Evolutionary conservation across 2,888 invertebrate species (phyloP).

Genomic region (Pyrgus malvae): DNA sequence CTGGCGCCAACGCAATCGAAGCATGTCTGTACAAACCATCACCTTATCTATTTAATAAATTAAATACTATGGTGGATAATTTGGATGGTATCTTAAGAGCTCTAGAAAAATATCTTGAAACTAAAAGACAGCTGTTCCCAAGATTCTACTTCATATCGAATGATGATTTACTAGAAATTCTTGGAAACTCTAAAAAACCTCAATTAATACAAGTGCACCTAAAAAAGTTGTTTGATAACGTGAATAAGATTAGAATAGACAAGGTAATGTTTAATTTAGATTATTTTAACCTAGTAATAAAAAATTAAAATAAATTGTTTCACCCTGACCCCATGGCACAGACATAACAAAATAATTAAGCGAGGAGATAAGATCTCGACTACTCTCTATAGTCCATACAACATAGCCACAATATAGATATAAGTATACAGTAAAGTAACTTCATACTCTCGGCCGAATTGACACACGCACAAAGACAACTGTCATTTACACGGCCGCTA

Average conservation of each 20-base stretch:
- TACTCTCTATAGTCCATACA: too few relatives aligned
- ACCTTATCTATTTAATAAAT: slow-evolving; percentile 84
- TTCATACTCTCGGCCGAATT: too few relatives aligned
- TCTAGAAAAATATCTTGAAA: slow-evolving; percentile 92
- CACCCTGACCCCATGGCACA: too few relatives aligned
- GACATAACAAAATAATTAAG: too few relatives aligned
- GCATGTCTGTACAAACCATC: slow-evolving; percentile 83
- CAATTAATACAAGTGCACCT: slow-evolving; percentile 92
- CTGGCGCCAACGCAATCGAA: slow-evolving; percentile 81
- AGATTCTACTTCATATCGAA: slow-evolving; percentile 85
- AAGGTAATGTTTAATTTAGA: slow-evolving; percentile 72
- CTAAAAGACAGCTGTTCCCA: slow-evolving; percentile 93
- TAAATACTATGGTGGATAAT: slow-evolving; percentile 87
- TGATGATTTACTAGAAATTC: slow-evolving; percentile 89
- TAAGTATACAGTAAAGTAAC: too few relatives aligned
- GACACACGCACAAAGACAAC: too few relatives aligned
- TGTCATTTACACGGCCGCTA: too few relatives aligned
- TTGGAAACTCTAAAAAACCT: slow-evolving; percentile 93
- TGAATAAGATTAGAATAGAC: slow-evolving; percentile 86
- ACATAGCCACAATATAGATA: too few relatives aligned
- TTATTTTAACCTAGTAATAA: not conserved
- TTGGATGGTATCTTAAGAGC: slow-evolving; percentile 91
- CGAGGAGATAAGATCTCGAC: too few relatives aligned
- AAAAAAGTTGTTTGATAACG: slow-evolving; percentile 94
- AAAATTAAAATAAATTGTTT: too few relatives aligned